These are phyloP conservation scores for Saxidomus purpurata DNA, from an alignment of 1,140 invertebrate genomes.

Conservation along the genomic window DNA sequence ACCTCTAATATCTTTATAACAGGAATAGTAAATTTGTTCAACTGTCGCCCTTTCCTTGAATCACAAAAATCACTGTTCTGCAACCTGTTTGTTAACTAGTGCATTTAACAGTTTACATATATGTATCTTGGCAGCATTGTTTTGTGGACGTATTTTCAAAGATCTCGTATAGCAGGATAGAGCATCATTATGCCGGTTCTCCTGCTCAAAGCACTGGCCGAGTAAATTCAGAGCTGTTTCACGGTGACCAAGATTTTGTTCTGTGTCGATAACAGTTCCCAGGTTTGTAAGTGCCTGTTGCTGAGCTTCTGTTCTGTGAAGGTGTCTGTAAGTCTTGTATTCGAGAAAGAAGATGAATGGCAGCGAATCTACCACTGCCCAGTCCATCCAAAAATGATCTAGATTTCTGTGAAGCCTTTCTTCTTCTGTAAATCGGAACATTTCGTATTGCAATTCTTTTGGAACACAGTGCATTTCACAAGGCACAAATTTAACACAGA, in stretches of 20 bases:
- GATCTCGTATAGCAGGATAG: not conserved
- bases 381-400: not conserved
- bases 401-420: not conserved
- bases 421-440: not conserved
- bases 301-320: not conserved
- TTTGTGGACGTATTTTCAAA: not conserved
- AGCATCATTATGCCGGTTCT: not conserved
- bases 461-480: not conserved
- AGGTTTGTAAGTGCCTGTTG: not conserved
- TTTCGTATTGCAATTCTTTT: not conserved
- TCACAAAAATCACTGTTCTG: too few species aligned
- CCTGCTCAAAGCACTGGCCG: not conserved
- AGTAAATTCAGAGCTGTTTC: slow-evolving; percentile 16
- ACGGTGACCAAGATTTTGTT: not conserved
- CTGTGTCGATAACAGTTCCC: not conserved
- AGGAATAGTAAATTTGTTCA: too few species aligned
- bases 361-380: not conserved
- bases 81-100: not conserved
- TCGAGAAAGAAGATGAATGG: not conserved
- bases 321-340: not conserved
- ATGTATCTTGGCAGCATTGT: not conserved
- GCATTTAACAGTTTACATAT: not conserved
- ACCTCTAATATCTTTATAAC: too few species aligned
- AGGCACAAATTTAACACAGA: not conserved
- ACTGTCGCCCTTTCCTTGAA: too few species aligned